Evolutionary conservation across 2,797 vertebrate species (phyloP).

Genomic region (Heliangelus exortis): DNA sequence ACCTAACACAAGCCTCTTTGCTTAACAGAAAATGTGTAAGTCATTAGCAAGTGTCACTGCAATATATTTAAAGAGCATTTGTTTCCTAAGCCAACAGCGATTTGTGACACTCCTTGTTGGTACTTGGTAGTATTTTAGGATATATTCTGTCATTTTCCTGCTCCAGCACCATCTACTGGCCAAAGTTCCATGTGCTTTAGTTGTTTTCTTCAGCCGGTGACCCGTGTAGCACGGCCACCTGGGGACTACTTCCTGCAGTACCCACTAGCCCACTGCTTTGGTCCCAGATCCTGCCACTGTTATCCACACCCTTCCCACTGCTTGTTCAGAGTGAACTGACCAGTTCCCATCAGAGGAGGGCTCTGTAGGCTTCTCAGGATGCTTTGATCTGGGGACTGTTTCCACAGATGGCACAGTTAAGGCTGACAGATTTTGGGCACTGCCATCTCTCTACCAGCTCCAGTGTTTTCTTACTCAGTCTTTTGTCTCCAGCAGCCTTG

Average conservation of each 20-base stretch:
- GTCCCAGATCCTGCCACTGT: neutral
- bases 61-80: rapidly evolving
- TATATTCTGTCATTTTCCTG: neutral
- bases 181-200: neutral
- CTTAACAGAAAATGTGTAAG: rapidly evolving
- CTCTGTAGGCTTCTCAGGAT: neutral
- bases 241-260: neutral
- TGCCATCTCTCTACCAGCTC: neutral
- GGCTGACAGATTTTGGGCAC: neutral
- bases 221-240: rapidly evolving
- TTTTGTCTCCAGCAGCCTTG: neutral
- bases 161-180: slow-evolving; percentile 31
- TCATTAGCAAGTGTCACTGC: neutral
- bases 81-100: neutral
- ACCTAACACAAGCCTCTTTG: neutral
- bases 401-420: neutral
- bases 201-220: neutral
- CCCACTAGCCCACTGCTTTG: neutral
- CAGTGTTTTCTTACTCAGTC: neutral
- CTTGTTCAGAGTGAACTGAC: neutral
- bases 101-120: neutral
- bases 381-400: neutral
- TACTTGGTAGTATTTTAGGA: neutral
- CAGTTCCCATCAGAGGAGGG: neutral
- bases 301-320: neutral